Base-by-base conservation (phyloP, 1,140 invertebrate species). In the Drosophila guanche region DNA sequence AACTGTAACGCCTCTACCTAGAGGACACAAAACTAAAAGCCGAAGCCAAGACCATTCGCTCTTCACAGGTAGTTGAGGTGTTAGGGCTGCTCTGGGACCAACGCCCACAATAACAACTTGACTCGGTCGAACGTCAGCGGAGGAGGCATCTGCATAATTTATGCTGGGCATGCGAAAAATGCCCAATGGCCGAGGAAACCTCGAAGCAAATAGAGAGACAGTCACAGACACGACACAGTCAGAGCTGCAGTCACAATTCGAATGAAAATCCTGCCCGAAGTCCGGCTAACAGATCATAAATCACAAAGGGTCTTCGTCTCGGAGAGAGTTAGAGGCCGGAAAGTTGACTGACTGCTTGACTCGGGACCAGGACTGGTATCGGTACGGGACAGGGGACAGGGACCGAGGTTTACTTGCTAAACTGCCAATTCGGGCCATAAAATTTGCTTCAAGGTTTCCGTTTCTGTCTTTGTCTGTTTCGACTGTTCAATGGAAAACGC, bases 41-140 rank as follows among this genome's bases (percentile, higher is more conserved):
- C 62, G 29, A 20, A 48, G 12, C 45, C 63, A 20, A 33, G 37
- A 50, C 57, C 37, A 16, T 10, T 45, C 37, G 22, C 5, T 45
- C 8, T 5, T 25, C 54, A 14, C 57, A 57, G 76, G 47, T 77
- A 71, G 12, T 7, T 27, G 43, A 56, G 61, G 43, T 69, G 66
- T 68, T 69, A 29, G 66, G 41, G 63, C 51, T n/a, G 20, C 45
- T 33, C 23, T 29, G 51, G 29, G 45, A 55, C 40, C 48, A 85
- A 86, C 83, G 83, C 83, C 83, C 83, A 86, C 83, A 88, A 84
- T 88, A 86, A 86, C 83, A 86, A 86, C 83, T 86, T 86, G 83
- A 86, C 83, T 86, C 76, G 78, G 54, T 22, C 25, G 62, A 72
- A 68, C 70, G 69, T 73, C 74, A 77, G 59, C 53, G 52, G 37